phyloP scores from a whole-genome alignment of 2,888 invertebrate species.

The Eutolmus rufibarbis region DNA sequence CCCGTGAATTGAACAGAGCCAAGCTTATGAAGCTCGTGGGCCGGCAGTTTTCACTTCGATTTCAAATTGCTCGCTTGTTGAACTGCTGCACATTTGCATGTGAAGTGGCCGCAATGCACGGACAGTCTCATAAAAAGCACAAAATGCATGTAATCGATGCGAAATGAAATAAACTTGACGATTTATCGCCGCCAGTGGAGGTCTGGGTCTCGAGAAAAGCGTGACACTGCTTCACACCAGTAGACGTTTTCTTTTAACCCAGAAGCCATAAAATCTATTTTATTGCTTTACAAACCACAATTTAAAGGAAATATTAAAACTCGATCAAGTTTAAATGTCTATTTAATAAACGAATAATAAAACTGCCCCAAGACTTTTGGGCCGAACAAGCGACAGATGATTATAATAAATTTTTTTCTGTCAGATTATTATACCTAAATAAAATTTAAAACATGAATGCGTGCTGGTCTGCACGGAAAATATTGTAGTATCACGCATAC shows the following conservation, averaged over 20 bases:
- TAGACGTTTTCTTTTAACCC: background rate
- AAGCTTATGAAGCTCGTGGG: background rate
- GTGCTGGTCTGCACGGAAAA: too few relatives aligned
- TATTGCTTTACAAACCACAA: background rate
- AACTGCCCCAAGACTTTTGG: background rate
- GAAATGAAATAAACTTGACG: background rate
- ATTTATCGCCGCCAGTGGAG: background rate
- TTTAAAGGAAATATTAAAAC: background rate
- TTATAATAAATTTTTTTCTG: background rate
- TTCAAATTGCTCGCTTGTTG: background rate
- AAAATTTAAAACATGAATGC: too few relatives aligned
- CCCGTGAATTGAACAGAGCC: background rate
- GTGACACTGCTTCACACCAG: background rate
- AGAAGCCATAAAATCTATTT: background rate
- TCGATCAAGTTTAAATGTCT: background rate
- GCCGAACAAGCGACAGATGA: background rate
- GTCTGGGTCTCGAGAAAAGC: background rate
- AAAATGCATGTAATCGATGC: background rate
- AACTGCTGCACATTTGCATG: background rate
- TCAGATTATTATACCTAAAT: too few relatives aligned
- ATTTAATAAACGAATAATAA: background rate
- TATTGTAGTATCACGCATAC: too few relatives aligned
- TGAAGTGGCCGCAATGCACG: background rate
- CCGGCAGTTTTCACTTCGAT: background rate
- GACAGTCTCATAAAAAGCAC: background rate